Percentiles rank a stretch among this genome's conserved stretches.
These are phyloP conservation scores for Serripes groenlandicus DNA, from an alignment of 2,888 invertebrate species.

Conservation along the genomic window DNA sequence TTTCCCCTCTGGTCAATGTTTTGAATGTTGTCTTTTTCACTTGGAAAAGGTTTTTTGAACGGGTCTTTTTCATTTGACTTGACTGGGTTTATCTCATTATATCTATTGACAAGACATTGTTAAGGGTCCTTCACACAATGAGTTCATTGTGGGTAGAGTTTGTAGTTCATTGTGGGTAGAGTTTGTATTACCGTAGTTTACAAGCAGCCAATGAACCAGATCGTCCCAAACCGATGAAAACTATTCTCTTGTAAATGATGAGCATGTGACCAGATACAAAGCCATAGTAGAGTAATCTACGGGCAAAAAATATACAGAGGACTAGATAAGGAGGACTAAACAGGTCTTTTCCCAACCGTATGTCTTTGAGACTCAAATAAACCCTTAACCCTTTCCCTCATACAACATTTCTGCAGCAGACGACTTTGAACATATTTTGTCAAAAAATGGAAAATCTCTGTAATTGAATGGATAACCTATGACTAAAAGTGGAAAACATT, in stretches of 20 bases:
- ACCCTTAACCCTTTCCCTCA: too few species aligned
- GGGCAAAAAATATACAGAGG: background rate
- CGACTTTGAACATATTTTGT: too few species aligned
- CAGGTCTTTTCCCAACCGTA: too few species aligned
- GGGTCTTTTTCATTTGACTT: background rate
- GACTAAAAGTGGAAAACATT: background rate
- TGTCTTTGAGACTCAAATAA: too few species aligned
- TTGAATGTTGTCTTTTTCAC: too few species aligned
- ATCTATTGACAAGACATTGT: slow-evolving; percentile 4
- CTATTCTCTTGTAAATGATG: background rate
- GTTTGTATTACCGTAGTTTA: background rate
- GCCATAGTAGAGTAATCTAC: background rate
- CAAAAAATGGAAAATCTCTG: too few species aligned
- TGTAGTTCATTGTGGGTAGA: background rate
- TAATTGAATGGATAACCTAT: too few species aligned
- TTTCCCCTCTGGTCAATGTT: too few species aligned
- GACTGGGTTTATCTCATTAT: background rate
- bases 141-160: background rate
- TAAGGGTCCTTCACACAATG: background rate
- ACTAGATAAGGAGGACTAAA: background rate
- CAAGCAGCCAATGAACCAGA: background rate
- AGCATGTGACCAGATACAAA: too few species aligned
- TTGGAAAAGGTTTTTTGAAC: background rate
- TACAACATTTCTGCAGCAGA: too few species aligned
- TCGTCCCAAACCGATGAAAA: background rate